Conservation (phyloP, 2,888 invertebrate species). For the Cephus rjabovi region DNA sequence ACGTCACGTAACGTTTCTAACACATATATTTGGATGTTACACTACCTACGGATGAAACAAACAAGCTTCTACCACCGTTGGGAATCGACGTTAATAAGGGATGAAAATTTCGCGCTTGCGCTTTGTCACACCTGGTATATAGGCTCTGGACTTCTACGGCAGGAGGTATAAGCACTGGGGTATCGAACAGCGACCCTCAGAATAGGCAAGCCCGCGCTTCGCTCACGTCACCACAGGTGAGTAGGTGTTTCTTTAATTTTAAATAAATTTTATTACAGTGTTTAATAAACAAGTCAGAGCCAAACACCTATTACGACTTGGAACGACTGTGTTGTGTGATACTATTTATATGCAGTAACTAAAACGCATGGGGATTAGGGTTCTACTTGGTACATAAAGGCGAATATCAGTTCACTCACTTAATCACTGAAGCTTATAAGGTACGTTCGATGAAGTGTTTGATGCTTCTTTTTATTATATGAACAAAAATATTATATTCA, state of each 20-base stretch:
- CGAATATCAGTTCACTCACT: not conserved
- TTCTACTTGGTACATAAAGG: not conserved
- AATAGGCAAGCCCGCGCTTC: conserved; percentile 40
- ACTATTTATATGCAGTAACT: not conserved
- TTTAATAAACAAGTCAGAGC: not conserved
- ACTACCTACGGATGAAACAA: not conserved
- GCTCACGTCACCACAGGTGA: not conserved
- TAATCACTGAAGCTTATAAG: too few relatives aligned
- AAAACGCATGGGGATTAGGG: not conserved
- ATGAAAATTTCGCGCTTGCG: conserved; percentile 1
- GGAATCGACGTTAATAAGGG: not conserved
- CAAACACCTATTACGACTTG: not conserved
- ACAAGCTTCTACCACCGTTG: not conserved
- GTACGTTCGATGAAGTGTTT: too few relatives aligned
- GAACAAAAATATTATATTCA: not conserved
- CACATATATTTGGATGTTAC: not conserved
- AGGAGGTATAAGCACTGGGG: conserved; percentile 41
- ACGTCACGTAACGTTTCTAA: not conserved
- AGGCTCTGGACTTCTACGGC: conserved; percentile 13
- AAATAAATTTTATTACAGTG: not conserved
- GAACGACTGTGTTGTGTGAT: not conserved
- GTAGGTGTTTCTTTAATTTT: not conserved
- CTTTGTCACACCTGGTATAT: not conserved
- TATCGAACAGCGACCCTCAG: conserved; percentile 47
- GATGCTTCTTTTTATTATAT: not conserved